A percentile compares a stretch with the other conserved stretches of the same genome.
These are phyloP conservation scores for Stegodyphus dumicola DNA, from an alignment of 1,140 invertebrate genomes.

Conservation along the genomic window DNA sequence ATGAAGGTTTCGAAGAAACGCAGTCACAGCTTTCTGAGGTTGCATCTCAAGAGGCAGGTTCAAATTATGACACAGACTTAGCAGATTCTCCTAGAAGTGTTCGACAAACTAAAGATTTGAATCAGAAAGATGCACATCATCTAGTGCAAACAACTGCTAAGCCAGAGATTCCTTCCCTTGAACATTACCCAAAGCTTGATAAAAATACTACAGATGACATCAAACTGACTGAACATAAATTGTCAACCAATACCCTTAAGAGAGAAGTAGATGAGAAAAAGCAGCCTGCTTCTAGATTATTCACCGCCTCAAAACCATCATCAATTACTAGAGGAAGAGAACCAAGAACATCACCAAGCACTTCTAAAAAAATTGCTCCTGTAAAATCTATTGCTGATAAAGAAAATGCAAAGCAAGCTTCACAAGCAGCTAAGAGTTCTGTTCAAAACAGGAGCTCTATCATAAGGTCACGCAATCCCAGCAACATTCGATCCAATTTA, in stretches of 20 bases:
- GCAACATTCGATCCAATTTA: neutral
- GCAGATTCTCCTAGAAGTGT: constrained; percentile 57
- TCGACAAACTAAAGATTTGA: constrained; percentile 29
- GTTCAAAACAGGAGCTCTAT: neutral
- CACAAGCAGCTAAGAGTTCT: neutral
- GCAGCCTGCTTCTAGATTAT: constrained; percentile 39
- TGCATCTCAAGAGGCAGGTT: constrained; percentile 45
- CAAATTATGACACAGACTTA: constrained; percentile 58
- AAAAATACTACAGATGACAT: neutral
- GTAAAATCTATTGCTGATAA: neutral
- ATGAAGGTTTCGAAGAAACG: constrained; percentile 91
- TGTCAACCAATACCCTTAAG: neutral
- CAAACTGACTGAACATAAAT: neutral
- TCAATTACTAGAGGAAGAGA: neutral
- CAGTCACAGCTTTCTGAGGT: constrained; percentile 69
- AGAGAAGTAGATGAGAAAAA: neutral
- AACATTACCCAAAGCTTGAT: neutral
- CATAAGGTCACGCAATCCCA: too few relatives aligned
- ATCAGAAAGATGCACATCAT: neutral
- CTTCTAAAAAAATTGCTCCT: too few relatives aligned
- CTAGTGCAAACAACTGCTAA: neutral
- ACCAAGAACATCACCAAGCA: too few relatives aligned
- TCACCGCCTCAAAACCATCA: neutral
- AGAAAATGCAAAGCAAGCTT: neutral
- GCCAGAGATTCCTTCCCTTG: too few relatives aligned